Base-by-base conservation (phyloP, 2,113 vertebrate genomes). In the Podiceps cristatus region DNA sequence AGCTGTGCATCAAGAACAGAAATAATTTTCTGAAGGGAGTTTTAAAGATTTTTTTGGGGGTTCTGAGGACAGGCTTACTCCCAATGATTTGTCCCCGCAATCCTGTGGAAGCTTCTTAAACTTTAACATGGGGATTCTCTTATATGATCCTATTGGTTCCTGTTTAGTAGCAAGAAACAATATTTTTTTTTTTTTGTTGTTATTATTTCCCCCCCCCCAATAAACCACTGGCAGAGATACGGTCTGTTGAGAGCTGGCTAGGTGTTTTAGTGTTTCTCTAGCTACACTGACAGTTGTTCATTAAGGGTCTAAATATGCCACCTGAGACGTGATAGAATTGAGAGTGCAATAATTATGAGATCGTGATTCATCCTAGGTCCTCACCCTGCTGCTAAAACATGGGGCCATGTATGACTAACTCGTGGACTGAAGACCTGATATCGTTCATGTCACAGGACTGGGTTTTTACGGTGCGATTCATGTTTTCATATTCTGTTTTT, bases 1-100 rank as follows among this genome's bases (percentile, higher is more conserved):
- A 67, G 68, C 27, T 42, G 10, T 29, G 63, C 37, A 18, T 44
- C 18, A 31, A 49, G 42, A 84, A 24, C 18, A 86, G n/a, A 80
- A 86, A 59, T n/a, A 0, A 0, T 33, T 92, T 79, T 71, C 44
- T 84, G 47, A 52, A 67, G 23, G 15, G 12, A 2, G 1, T 29
- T 79, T 62, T 74, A 62, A 80, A 53, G 33, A 17, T 5, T 18
- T 33, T 13, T 33, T 50, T 47, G 52, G 4, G 17, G 20, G 23
- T 50, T 88, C 18, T 58, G 45, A 86, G 18, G 14, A n/a, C 25
- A 55, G 25, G 18, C 55, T 94, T 76, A 33, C 11, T 86, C 20
- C 18, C 37, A 79, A 16, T 44, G 23, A 27, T 35, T 90, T 86
- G 9, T 71, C 22, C 19, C 7, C 59, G 3, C 18, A 50, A 15